Evolutionary conservation across 2,888 invertebrate genomes (phyloP), one percentile per base, ranked within the genome.

Genomic region (Eupithecia exiguata): DNA sequence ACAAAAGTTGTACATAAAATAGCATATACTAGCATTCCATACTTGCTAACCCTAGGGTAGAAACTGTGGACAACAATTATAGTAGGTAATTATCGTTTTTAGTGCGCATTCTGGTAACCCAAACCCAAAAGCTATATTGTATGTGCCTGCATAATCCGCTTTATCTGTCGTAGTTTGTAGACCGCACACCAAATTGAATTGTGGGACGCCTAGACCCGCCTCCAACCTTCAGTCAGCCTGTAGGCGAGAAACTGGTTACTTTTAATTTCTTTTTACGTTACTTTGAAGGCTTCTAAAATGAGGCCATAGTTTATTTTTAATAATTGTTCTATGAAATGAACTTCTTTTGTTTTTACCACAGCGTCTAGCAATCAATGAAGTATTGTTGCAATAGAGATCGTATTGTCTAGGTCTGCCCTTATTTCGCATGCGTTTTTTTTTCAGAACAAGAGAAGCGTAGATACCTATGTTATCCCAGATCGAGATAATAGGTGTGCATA

Each of bases 111-210:
- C 66, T 66, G 66, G 12, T 18, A 43, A 18, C 6, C 6, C 1
- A 5, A 16, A 61, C 18, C 62, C 6, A 40, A 5, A 21, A 65
- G n/a, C n/a, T 14, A 25, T 40, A 43, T 43, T 16, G 40, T 40
- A 43, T 35, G 21, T 40, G 38, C 18, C 68, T 49, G 62, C 40
- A 49, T 43, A 69, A 61, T 70, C 58, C 61, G 62, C 66, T 65
- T 40, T 62, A 62, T 5, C 70, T 35, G 70, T 53, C 43, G 63
- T 38, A 43, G 62, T 49, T 68, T 58, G 62, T 49, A 70, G 65
- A 58, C 62, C 62, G 72, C 72, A 25, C 72, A 3, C 63, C 63
- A 72, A 75, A 72, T 75, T 72, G 68, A 75, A 75, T 70, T 70
- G 72, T 70, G 75, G 68, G 25, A 38, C 14, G 38, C 2, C 21